Evolutionary conservation across 2,888 invertebrate genomes (phyloP), one percentile per base, ranked within the genome.

Genomic region (Phaonia tiefii): DNA sequence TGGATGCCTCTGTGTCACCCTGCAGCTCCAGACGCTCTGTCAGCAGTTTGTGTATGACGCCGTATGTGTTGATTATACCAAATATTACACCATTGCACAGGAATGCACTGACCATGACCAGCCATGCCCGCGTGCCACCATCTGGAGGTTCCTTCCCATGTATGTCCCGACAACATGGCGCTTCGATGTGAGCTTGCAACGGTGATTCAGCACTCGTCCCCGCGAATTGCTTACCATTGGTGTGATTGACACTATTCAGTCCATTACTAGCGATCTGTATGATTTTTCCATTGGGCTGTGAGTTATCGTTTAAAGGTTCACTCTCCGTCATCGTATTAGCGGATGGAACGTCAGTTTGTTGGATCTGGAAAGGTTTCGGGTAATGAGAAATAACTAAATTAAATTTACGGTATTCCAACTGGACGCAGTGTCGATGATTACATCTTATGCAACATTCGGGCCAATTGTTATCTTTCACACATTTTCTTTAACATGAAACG

Each of bases 81-180:
- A 98, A 97, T 69, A 98, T 92, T 67, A 97, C 94, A 5, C 98
- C 98, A 90, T 98, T 98, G 86, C 96, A 96, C 77, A 97, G 92
- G 90, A 98, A 97, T 77, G 97, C 96, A 54, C 95, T 96, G 51
- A 96, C 86, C 93, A 97, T 93, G 15, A 98, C 95, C 79, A 95
- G 91, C 94, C 96, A 96, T 0, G 96, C 97, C 86, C 96, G 92
- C 13, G 93, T 83, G 1, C 85, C 85, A 8, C 96, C 96, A 90
- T 97, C 96, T 0, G 95, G 94, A 0, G 95, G 94, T 22, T 93
- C 93, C 31, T 91, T 91, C 77, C 85, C 85, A 74, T 89, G 89
- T 82, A 88, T 88, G 70, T 88, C 87, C 20, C 88, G 86, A 83
- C 89, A 88, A 44, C 88, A 87, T 60, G 89, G 88, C 7, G 88